These are phyloP conservation scores for Sphyrna mokarran DNA, from an alignment of 2,113 vertebrate genomes.

Conservation along the genomic window DNA sequence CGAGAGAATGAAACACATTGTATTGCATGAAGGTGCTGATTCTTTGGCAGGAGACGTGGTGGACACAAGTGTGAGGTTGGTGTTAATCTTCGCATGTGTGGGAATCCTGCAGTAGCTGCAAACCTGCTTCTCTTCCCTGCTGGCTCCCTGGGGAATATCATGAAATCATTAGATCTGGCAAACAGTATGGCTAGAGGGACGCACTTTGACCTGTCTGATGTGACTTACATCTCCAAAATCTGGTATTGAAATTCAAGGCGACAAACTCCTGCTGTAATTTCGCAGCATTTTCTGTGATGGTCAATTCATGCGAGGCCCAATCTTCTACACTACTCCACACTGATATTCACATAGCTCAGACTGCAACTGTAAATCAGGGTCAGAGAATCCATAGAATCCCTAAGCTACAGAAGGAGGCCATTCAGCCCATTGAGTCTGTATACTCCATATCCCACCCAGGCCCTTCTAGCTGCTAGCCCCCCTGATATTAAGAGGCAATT, in stretches of 20 bases:
- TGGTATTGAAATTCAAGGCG: neutral
- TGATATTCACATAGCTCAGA: neutral
- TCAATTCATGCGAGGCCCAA: neutral
- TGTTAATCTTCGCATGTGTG: neutral
- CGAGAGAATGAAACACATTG: neutral
- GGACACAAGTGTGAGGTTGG: neutral
- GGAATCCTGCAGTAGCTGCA: neutral
- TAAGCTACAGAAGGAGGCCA: too few species aligned
- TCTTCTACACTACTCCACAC: neutral
- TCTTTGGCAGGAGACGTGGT: neutral
- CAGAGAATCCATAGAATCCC: too few species aligned
- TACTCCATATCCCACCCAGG: too few species aligned
- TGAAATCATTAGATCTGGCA: neutral
- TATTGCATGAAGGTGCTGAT: neutral
- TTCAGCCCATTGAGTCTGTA: too few species aligned
- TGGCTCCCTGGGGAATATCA: neutral
- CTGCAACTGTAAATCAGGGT: neutral
- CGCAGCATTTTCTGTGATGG: neutral
- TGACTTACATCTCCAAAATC: neutral
- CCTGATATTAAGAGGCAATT: too few species aligned
- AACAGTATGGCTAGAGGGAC: neutral
- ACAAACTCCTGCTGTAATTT: neutral
- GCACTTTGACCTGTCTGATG: neutral
- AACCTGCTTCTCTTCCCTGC: neutral
- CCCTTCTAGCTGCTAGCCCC: too few species aligned